A percentile compares a stretch with the other conserved stretches of the same genome.
Conservation (phyloP, 2,888 invertebrate species). For the Pediacus dermestoides region DNA sequence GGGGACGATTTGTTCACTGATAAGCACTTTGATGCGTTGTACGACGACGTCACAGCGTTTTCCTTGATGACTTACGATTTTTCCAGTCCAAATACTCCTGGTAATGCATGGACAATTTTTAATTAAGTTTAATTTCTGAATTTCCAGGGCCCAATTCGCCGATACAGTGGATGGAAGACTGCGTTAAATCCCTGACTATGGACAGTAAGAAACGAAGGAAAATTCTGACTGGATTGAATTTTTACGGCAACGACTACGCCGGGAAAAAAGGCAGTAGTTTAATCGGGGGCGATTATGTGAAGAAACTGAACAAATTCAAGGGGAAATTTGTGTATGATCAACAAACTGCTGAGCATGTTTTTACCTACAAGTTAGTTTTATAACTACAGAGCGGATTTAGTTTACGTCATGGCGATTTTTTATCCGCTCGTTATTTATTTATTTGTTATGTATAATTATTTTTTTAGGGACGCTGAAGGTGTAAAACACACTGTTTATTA, state of each 20-base stretch:
- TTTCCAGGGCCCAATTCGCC: conserved; percentile 83
- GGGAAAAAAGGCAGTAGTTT: conserved; percentile 84
- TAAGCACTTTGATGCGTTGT: conserved; percentile 73
- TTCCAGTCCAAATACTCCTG: conserved; percentile 76
- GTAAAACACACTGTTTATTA: conserved; percentile 79
- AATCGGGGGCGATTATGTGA: conserved; percentile 73
- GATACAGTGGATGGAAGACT: conserved; percentile 73
- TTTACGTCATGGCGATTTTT: too few species aligned
- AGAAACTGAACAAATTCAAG: conserved; percentile 69
- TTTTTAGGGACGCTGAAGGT: conserved; percentile 51
- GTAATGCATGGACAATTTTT: conserved; percentile 49
- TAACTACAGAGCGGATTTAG: neutral
- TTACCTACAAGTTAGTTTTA: conserved; percentile 73
- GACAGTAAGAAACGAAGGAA: conserved; percentile 63
- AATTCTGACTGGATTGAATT: conserved; percentile 85
- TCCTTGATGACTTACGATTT: conserved; percentile 98
- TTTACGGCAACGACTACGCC: conserved; percentile 87
- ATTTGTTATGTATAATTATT: neutral
- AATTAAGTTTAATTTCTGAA: conserved; percentile 1
- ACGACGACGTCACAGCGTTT: conserved; percentile 76
- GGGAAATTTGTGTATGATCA: conserved; percentile 76
- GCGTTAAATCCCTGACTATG: conserved; percentile 71
- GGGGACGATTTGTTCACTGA: conserved; percentile 64
- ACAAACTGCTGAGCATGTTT: conserved; percentile 76
- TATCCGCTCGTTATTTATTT: conserved; percentile 9